Percentiles rank a stretch among this genome's conserved stretches.
Evolutionary conservation across 1,140 invertebrate species (phyloP).

Genomic region (Meloidogyne floridensis): DNA sequence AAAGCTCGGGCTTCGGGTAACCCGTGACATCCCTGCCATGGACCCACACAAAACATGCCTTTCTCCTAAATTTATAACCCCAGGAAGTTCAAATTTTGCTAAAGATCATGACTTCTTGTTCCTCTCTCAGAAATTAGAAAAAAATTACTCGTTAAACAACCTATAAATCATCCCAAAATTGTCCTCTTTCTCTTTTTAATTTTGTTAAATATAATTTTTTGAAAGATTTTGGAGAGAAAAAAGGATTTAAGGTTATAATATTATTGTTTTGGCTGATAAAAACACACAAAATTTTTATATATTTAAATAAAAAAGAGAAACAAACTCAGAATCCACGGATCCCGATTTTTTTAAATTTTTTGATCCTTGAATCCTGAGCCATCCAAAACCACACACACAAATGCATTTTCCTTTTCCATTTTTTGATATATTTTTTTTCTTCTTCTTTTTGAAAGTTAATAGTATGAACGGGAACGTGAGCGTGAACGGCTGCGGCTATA

Average conservation of each 20-base stretch:
- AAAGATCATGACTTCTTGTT: too few relatives aligned
- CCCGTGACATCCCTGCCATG: too few relatives aligned
- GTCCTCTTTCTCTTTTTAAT: too few relatives aligned
- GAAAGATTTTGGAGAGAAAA: background rate
- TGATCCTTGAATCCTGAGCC: background rate
- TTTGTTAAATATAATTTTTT: too few relatives aligned
- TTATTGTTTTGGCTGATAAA: background rate
- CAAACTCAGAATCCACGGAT: constrained; percentile 8
- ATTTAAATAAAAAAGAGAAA: background rate
- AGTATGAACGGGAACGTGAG: constrained; percentile 2
- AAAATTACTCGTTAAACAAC: too few relatives aligned
- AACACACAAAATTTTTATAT: background rate
- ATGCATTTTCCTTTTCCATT: background rate
- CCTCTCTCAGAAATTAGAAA: too few relatives aligned
- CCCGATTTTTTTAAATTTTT: background rate
- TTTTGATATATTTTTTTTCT: background rate
- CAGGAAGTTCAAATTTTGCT: too few relatives aligned
- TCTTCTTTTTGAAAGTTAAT: background rate
- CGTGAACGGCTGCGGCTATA: background rate
- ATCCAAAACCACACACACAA: background rate
- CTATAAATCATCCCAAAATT: too few relatives aligned
- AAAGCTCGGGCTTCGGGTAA: too few relatives aligned
- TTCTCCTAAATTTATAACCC: too few relatives aligned
- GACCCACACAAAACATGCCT: too few relatives aligned
- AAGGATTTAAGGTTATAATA: background rate